Percentiles rank a stretch among this genome's conserved stretches.
phyloP scores from a whole-genome alignment of 2,888 invertebrate species.

The Slavum lentiscoides region DNA sequence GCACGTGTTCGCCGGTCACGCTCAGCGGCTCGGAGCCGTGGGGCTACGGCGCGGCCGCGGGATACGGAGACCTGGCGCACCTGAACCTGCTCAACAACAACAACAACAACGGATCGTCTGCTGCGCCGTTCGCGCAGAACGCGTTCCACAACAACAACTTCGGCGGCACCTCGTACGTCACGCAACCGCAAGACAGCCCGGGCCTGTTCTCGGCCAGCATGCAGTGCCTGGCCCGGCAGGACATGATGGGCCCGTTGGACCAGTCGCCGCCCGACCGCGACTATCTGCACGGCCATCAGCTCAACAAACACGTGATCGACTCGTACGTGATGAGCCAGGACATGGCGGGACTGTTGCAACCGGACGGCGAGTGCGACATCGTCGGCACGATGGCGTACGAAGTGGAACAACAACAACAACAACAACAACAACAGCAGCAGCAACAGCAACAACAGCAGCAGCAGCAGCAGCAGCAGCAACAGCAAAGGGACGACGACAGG shows the following conservation, averaged over 20 bases:
- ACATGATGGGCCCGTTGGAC: slow-evolving; percentile 41
- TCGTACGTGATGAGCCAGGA: slow-evolving; percentile 50
- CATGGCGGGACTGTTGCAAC: slow-evolving; percentile 41
- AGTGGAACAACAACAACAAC: slow-evolving; percentile 35
- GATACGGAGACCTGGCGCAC: slow-evolving; percentile 64
- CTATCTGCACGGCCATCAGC: slow-evolving; percentile 30
- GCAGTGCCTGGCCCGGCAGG: slow-evolving; percentile 47
- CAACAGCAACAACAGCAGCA: slow-evolving; percentile 39
- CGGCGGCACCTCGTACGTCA: slow-evolving; percentile 27
- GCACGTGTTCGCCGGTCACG: slow-evolving; percentile 63
- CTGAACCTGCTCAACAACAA: slow-evolving; percentile 69
- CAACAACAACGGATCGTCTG: slow-evolving; percentile 27
- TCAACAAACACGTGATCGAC: slow-evolving; percentile 49
- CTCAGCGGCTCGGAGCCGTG: slow-evolving; percentile 74
- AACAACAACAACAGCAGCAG: slow-evolving; percentile 37
- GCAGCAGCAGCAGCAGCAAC: slow-evolving; percentile 21
- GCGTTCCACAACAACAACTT: slow-evolving; percentile 59
- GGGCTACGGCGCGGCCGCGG: slow-evolving; percentile 56
- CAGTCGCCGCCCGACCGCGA: slow-evolving; percentile 50
- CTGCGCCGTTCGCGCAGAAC: slow-evolving; percentile 34
- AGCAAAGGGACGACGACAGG: slow-evolving; percentile 13
- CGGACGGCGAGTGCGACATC: slow-evolving; percentile 48
- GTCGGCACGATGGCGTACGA: slow-evolving; percentile 45
- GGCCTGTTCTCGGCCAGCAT: slow-evolving; percentile 45
- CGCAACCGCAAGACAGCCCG: slow-evolving; percentile 43